Conservation (phyloP, 2,113 vertebrate genomes). For the Hippolais icterina region DNA sequence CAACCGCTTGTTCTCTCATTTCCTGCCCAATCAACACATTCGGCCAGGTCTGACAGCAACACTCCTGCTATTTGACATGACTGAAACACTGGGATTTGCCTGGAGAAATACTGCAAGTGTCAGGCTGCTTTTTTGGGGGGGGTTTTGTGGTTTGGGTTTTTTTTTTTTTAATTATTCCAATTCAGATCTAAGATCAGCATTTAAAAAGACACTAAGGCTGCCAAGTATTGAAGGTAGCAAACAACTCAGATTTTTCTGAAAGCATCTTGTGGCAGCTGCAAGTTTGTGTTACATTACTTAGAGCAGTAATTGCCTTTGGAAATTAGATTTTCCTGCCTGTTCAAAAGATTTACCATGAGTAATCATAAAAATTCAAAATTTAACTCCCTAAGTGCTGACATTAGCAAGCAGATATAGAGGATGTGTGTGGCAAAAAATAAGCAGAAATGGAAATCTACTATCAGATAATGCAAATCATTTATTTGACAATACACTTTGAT, state of each 20-base stretch:
- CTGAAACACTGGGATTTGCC: background rate
- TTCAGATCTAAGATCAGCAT: background rate
- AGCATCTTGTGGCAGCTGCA: constrained; percentile 43
- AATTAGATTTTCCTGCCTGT: constrained; percentile 42
- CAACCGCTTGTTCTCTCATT: background rate
- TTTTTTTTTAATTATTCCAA: background rate
- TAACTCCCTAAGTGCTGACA: background rate
- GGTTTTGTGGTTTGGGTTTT: too few species aligned
- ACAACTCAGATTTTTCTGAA: background rate
- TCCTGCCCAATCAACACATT: background rate
- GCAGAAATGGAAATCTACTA: background rate
- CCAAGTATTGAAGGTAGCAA: constrained; percentile 23
- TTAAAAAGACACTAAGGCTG: background rate
- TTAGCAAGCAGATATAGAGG: background rate
- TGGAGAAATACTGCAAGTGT: background rate
- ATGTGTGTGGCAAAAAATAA: background rate
- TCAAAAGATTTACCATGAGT: background rate
- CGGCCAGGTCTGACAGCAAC: background rate
- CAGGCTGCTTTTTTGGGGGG: background rate
- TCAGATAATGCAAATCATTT: background rate
- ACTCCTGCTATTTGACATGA: background rate
- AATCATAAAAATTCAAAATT: constrained; percentile 18
- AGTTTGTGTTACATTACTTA: constrained; percentile 28
- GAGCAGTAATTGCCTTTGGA: constrained; percentile 39
- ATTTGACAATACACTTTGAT: background rate